phyloP scores from a whole-genome alignment of 2,797 vertebrate species.

The Myotis planiceps region DNA sequence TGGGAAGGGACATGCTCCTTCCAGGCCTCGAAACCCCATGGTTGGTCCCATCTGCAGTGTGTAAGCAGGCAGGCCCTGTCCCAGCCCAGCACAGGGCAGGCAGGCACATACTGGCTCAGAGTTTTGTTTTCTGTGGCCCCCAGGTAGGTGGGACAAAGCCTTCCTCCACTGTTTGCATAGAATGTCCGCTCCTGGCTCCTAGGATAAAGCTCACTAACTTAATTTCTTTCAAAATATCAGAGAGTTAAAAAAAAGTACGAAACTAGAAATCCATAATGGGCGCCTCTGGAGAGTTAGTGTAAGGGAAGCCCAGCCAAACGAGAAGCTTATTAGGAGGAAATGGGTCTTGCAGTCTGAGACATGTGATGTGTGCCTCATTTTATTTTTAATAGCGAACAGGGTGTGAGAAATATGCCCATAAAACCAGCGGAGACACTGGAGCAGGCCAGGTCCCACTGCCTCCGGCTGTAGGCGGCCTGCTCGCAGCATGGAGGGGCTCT shows the following conservation, averaged over 20 bases:
- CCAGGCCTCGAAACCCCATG: fast-evolving
- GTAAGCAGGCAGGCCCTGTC: neutral
- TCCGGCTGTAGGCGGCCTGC: neutral
- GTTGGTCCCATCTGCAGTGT: neutral
- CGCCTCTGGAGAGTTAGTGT: slow-evolving; percentile 16
- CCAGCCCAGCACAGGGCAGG: too few relatives aligned
- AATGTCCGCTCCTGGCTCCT: neutral
- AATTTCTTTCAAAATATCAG: slow-evolving; percentile 31
- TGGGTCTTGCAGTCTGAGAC: slow-evolving; percentile 35
- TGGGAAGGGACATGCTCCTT: neutral
- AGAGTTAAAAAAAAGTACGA: neutral
- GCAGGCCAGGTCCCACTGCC: slow-evolving; percentile 7
- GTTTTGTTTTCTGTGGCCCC: neutral
- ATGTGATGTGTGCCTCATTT: slow-evolving; percentile 22
- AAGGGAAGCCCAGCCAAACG: slow-evolving; percentile 2
- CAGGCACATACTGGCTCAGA: neutral
- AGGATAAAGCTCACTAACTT: neutral
- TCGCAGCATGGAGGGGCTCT: neutral
- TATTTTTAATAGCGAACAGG: slow-evolving; percentile 63
- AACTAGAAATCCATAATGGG: neutral
- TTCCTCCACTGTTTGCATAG: neutral
- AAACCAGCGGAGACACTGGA: neutral
- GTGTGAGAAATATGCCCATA: slow-evolving; percentile 60
- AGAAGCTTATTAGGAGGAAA: slow-evolving; percentile 59
- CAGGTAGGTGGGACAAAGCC: neutral